phyloP scores from a whole-genome alignment of 2,888 invertebrate species.

The Escarpia spicata region DNA sequence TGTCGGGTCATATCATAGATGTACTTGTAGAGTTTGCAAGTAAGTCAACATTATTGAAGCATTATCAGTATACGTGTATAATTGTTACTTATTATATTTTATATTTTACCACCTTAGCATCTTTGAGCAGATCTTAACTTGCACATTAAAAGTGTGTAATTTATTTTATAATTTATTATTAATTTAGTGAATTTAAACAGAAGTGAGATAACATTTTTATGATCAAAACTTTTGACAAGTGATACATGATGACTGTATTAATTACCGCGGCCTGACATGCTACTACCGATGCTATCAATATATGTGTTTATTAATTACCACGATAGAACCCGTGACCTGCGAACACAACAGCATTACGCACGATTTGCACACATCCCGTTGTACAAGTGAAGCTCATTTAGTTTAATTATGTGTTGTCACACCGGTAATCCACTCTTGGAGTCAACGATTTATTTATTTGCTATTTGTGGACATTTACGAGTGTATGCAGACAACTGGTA shows the following conservation, averaged over 20 bases:
- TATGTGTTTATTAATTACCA: background rate
- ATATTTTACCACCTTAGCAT: too few relatives aligned
- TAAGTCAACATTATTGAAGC: background rate
- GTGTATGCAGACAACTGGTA: background rate
- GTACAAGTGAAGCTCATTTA: too few relatives aligned
- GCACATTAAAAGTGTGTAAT: too few relatives aligned
- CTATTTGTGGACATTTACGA: background rate
- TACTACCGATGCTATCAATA: background rate
- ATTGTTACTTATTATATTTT: background rate
- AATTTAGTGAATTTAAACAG: too few relatives aligned
- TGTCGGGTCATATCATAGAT: background rate
- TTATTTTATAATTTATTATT: too few relatives aligned
- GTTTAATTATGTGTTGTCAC: too few relatives aligned
- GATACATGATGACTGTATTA: background rate
- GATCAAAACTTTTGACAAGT: background rate
- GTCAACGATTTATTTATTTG: background rate
- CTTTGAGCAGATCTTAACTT: too few relatives aligned
- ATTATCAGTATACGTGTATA: background rate
- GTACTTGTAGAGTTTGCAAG: background rate
- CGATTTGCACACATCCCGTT: too few relatives aligned
- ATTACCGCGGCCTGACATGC: background rate
- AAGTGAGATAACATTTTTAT: background rate
- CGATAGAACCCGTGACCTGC: too few relatives aligned
- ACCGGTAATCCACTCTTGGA: too few relatives aligned
- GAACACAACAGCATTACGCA: too few relatives aligned